Percentiles rank a stretch among this genome's conserved stretches.
Conservation (phyloP, 1,140 invertebrate species). For the Halyomorpha halys region DNA sequence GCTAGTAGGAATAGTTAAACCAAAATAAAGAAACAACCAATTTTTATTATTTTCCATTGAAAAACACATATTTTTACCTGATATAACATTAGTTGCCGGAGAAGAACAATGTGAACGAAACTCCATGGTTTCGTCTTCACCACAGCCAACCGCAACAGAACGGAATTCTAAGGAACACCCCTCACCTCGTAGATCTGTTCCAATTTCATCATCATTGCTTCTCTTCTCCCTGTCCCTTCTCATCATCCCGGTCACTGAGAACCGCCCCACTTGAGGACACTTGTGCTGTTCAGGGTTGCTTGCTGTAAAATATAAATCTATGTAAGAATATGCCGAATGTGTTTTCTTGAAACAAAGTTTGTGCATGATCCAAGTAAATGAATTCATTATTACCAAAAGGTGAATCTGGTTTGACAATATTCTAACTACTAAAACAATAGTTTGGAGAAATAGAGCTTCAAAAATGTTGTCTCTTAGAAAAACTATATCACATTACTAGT, state of each 20-base stretch:
- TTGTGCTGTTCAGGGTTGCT: conserved; percentile 27
- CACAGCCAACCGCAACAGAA: conserved; percentile 35
- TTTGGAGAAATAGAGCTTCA: no score
- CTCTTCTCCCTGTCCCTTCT: conserved; percentile 12
- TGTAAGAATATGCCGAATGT: not conserved
- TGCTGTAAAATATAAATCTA: conserved; percentile 25
- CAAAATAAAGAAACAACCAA: no score
- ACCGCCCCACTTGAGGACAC: conserved; percentile 30
- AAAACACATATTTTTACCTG: conserved; percentile 30
- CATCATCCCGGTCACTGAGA: conserved; percentile 28
- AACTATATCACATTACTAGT: no score
- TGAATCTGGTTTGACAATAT: no score
- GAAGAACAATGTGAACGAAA: conserved; percentile 35
- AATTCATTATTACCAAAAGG: not conserved
- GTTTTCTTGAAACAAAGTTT: not conserved
- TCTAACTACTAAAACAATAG: no score
- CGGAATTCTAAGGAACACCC: conserved; percentile 31
- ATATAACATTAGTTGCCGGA: conserved; percentile 31
- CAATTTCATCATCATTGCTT: conserved; percentile 12
- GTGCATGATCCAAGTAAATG: no score
- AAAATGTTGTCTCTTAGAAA: no score
- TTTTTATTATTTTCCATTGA: no score
- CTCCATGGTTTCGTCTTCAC: conserved; percentile 35
- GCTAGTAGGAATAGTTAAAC: no score
- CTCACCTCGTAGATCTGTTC: conserved; percentile 17